phyloP scores from a whole-genome alignment of 2,888 invertebrate genomes.

The Troides aeacus region DNA sequence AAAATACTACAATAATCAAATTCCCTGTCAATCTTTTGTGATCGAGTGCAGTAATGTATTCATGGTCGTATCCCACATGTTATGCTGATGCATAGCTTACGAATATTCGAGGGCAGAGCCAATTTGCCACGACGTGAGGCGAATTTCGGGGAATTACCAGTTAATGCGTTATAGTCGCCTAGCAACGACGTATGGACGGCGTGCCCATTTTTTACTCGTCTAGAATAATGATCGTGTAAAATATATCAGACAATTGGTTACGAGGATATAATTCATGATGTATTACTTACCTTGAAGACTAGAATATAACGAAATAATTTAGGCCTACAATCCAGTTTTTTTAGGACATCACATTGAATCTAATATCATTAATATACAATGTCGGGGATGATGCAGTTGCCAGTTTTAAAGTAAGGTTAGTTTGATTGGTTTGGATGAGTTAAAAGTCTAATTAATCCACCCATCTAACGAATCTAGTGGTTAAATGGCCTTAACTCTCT shows the following conservation, averaged over 20 bases:
- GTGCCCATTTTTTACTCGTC: constrained; percentile 16
- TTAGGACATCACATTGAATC: no score
- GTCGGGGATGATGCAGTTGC: background rate
- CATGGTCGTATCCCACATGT: constrained; percentile 50
- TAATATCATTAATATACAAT: no score
- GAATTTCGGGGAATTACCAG: constrained; percentile 52
- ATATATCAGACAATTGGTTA: constrained; percentile 35
- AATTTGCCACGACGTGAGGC: constrained; percentile 58
- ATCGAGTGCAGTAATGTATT: constrained; percentile 52
- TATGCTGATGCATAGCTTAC: constrained; percentile 47
- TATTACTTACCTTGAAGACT: no score
- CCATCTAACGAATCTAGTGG: no score
- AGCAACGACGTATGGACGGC: constrained; percentile 36
- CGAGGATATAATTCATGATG: constrained; percentile 25
- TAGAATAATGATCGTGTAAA: background rate
- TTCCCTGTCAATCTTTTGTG: constrained; percentile 48
- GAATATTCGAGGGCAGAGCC: constrained; percentile 49
- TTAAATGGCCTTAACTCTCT: no score
- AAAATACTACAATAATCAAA: constrained; percentile 49
- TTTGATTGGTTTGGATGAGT: no score
- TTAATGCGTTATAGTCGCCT: constrained; percentile 48
- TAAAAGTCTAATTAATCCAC: no score
- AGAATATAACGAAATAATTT: no score
- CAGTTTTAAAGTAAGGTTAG: background rate
- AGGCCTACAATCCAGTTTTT: no score